A percentile compares a stretch with the other conserved stretches of the same genome.
These are phyloP conservation scores for Elephas maximus DNA, from an alignment of 2,113 vertebrate genomes.

Conservation along the genomic window DNA sequence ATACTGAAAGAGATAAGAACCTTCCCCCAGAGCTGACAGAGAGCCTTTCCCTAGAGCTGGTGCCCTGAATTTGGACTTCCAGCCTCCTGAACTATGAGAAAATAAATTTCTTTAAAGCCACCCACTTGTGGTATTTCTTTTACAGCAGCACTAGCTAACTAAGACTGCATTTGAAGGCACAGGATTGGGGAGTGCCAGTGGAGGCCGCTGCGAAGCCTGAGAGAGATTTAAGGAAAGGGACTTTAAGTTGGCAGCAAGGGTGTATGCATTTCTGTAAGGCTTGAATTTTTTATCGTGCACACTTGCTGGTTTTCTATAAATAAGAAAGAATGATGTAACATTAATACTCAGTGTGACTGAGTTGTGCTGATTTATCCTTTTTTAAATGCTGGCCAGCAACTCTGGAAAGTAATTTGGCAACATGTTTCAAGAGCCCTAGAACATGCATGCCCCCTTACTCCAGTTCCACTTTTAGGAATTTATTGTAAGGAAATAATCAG, in stretches of 20 bases:
- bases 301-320: conserved; percentile 8
- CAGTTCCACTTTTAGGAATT: background rate
- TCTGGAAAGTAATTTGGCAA: conserved; percentile 40
- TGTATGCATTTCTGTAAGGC: background rate
- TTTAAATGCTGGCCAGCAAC: background rate
- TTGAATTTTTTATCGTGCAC: background rate
- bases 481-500: conserved; percentile 8
- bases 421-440: background rate
- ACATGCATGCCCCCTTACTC: background rate
- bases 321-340: background rate
- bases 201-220: background rate
- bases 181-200: background rate
- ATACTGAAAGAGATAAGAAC: background rate
- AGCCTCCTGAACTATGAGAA: background rate
- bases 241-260: background rate
- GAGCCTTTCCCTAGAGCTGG: background rate
- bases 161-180: background rate
- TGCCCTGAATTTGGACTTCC: background rate
- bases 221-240: background rate
- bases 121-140: background rate
- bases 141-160: background rate
- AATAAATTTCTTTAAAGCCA: background rate
- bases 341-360: background rate
- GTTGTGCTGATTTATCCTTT: background rate
- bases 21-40: background rate